Conservation (phyloP, 2,888 invertebrate species). For the Leucoma salicis region DNA sequence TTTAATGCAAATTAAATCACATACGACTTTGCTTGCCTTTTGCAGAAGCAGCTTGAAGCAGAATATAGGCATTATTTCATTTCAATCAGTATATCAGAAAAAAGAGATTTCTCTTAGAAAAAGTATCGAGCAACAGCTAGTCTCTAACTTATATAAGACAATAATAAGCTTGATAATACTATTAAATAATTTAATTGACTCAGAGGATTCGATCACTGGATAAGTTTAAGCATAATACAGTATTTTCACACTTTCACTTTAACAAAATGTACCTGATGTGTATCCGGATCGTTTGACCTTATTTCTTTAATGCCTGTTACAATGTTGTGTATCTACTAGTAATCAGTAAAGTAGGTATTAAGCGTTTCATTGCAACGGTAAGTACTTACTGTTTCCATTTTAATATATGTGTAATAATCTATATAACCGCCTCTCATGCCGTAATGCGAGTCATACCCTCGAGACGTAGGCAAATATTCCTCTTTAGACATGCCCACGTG, state of each 20-base stretch:
- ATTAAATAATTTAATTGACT: no score
- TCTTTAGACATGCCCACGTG: slow-evolving; percentile 89
- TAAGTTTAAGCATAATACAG: no score
- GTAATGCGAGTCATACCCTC: slow-evolving; percentile 91
- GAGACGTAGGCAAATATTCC: slow-evolving; percentile 86
- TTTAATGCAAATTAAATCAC: no score
- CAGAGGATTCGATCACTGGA: no score
- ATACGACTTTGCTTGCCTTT: no score
- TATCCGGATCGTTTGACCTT: slow-evolving; percentile 33
- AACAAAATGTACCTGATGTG: slow-evolving; percentile 20
- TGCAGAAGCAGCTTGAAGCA: no score
- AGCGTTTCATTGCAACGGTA: not conserved
- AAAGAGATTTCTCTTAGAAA: no score
- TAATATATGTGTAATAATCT: slow-evolving; percentile 86
- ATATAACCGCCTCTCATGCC: slow-evolving; percentile 90
- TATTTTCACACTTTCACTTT: slow-evolving; percentile 30
- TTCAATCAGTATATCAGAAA: no score
- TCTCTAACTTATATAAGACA: no score
- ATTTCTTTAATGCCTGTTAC: slow-evolving; percentile 25
- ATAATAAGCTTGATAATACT: no score
- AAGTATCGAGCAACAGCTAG: no score
- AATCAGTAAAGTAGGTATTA: slow-evolving; percentile 15
- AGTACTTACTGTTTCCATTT: slow-evolving; percentile 64
- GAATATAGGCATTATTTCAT: no score
- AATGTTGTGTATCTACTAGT: slow-evolving; percentile 19